Evolutionary conservation across 2,797 vertebrate genomes (phyloP), one percentile per base, ranked within the genome.

Genomic region (Heteromormyrus szaboi): DNA sequence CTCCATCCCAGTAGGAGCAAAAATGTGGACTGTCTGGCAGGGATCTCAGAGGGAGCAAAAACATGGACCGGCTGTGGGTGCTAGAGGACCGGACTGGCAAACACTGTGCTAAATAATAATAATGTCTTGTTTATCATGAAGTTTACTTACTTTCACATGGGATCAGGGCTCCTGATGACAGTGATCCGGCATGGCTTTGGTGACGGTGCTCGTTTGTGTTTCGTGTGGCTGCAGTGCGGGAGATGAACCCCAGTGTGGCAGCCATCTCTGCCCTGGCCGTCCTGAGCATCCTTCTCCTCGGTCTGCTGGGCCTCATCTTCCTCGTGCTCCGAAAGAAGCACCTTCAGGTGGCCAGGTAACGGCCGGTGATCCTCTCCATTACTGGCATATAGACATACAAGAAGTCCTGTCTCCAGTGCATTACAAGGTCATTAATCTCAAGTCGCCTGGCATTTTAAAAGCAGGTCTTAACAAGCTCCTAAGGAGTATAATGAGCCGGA

Each of bases 231-330:
- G 25, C 93, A 99, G 98, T 97, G 86, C 96, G 96, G 1, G 98
- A 99, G 94, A 96, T 99, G 97, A 99, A 98, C 92, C 97, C 98
- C 33, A 97, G 98, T 0, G 93, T 99, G 0, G 97, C 97, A 1
- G 97, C 98, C 0, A 99, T 99, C 93, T 97, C 98, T 0, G 97
- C 97, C 6, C 90, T 99, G 90, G 97, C 97, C 54, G 93, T 99
- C 85, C 97, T 99, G 59, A 99, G 98, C 88, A 91, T 97, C 41
- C 95, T 99, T n/a, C 95, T 99, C 19, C 95, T 98, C 90, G 96
- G 96, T 25, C 94, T 99, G 65, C 95, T 99, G 53, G 92, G 98
- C 3, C 96, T 98, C 7, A 97, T 98, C 54, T 96, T 99, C 7
- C 92, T 99, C 50, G 95, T 99, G 0, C 96, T 99, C 0, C 95